Evolutionary conservation across 2,797 vertebrate species (phyloP).

Genomic region (Paratrypauchen microcephalus): DNA sequence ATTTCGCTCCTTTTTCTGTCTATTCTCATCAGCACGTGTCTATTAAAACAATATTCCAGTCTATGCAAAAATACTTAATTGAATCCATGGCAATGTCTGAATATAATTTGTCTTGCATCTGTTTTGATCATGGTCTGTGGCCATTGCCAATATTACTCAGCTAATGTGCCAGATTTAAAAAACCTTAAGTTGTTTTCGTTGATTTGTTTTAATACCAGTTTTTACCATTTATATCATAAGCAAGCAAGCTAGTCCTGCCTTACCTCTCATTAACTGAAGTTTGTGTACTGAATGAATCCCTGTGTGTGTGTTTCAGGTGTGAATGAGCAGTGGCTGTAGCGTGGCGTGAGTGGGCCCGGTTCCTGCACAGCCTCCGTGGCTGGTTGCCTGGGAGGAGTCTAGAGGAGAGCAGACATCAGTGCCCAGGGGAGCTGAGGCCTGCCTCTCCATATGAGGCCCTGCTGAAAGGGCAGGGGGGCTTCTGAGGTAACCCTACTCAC

Average conservation of each 20-base stretch:
- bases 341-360: slow-evolving; percentile 68
- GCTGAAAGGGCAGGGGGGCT: slow-evolving; percentile 81
- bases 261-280: background rate
- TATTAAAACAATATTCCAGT: background rate
- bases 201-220: background rate
- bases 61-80: background rate
- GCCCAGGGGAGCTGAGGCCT: slow-evolving; percentile 74
- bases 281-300: slow-evolving; percentile 50
- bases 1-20: background rate
- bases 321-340: slow-evolving; percentile 76
- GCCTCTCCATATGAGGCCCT: slow-evolving; percentile 79
- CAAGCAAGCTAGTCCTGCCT: background rate
- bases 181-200: background rate
- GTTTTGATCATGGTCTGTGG: background rate
- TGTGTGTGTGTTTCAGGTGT: slow-evolving; percentile 74
- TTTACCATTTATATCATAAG: background rate
- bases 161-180: background rate
- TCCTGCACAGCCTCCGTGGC: slow-evolving; percentile 72
- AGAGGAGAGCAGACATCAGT: slow-evolving; percentile 73
- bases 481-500: slow-evolving; percentile 72
- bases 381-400: slow-evolving; percentile 74
- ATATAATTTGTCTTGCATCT: background rate
- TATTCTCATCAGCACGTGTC: background rate
- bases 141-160: background rate
- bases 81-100: background rate